These are phyloP conservation scores for Serripes groenlandicus DNA, from an alignment of 2,888 invertebrate genomes.

Conservation along the genomic window DNA sequence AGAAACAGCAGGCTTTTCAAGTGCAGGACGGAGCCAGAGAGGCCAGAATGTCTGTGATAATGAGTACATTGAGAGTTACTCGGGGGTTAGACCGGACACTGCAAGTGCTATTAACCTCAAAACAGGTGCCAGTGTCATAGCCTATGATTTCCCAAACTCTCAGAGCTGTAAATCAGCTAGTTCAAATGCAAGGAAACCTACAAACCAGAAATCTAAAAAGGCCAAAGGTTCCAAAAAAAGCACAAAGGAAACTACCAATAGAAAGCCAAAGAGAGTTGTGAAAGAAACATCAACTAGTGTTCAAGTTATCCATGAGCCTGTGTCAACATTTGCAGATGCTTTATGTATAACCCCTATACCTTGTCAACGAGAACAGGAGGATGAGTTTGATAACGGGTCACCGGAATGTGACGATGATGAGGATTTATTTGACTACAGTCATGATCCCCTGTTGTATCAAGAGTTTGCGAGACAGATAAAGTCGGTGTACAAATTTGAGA, in stretches of 20 bases:
- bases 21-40: slow-evolving; percentile 31
- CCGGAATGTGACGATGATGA: slow-evolving; percentile 68
- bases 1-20: slow-evolving; percentile 64
- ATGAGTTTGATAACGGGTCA: slow-evolving; percentile 57
- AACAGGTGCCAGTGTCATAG: slow-evolving; percentile 83
- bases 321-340: slow-evolving; percentile 68
- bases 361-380: slow-evolving; percentile 62
- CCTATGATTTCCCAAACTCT: slow-evolving; percentile 73
- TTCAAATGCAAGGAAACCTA: slow-evolving; percentile 45
- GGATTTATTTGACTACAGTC: slow-evolving; percentile 57
- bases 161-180: slow-evolving; percentile 60
- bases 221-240: slow-evolving; percentile 66
- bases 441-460: slow-evolving; percentile 81
- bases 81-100: slow-evolving; percentile 55
- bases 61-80: slow-evolving; percentile 57
- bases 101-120: slow-evolving; percentile 82
- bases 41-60: slow-evolving; percentile 26
- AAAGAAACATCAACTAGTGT: slow-evolving; percentile 41
- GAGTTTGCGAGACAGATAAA: slow-evolving; percentile 83
- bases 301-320: slow-evolving; percentile 23
- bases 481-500: slow-evolving; percentile 91
- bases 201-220: slow-evolving; percentile 67
- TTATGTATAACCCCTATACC: slow-evolving; percentile 75
- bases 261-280: slow-evolving; percentile 63
- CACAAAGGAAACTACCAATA: slow-evolving; percentile 36